These are phyloP conservation scores for Achroia grisella DNA, from an alignment of 1,140 invertebrate species.

Conservation along the genomic window DNA sequence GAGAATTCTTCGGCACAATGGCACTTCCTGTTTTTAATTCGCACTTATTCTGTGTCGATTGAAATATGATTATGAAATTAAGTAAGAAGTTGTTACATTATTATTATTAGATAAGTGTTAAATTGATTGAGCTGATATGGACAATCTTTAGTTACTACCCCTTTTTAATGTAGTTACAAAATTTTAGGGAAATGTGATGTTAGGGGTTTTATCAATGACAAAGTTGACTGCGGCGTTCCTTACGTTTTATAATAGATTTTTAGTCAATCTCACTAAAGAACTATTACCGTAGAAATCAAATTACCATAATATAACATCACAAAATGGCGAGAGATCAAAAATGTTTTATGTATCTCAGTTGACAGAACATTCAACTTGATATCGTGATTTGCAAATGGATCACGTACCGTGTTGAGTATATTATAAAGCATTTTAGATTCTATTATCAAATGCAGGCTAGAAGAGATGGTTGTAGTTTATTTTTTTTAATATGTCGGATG, in stretches of 20 bases:
- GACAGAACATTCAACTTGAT: neutral
- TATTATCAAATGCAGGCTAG: conserved; percentile 19
- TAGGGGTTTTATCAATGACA: conserved; percentile 72
- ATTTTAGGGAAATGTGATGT: conserved; percentile 67
- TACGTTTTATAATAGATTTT: conserved; percentile 30
- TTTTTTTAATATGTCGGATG: conserved; percentile 28
- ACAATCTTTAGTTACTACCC: conserved; percentile 72
- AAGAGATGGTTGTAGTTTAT: conserved; percentile 26
- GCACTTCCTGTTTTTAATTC: conserved; percentile 74
- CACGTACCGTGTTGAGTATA: conserved; percentile 32
- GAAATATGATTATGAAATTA: conserved; percentile 69
- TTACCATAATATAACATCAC: conserved; percentile 36
- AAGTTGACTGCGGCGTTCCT: conserved; percentile 65
- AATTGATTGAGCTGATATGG: conserved; percentile 71
- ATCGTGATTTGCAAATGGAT: neutral
- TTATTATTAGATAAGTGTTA: conserved; percentile 73
- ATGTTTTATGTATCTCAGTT: conserved; percentile 52
- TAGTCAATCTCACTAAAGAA: conserved; percentile 23
- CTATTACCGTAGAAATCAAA: conserved; percentile 27
- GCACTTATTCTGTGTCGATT: conserved; percentile 73
- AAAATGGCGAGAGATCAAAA: conserved; percentile 43
- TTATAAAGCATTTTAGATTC: conserved; percentile 64
- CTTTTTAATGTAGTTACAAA: conserved; percentile 63
- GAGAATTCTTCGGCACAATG: conserved; percentile 70
- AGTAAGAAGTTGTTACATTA: conserved; percentile 73